Evolutionary conservation across 2,888 invertebrate species (phyloP), one percentile per base, ranked within the genome.

Genomic region (Myathropa florea): DNA sequence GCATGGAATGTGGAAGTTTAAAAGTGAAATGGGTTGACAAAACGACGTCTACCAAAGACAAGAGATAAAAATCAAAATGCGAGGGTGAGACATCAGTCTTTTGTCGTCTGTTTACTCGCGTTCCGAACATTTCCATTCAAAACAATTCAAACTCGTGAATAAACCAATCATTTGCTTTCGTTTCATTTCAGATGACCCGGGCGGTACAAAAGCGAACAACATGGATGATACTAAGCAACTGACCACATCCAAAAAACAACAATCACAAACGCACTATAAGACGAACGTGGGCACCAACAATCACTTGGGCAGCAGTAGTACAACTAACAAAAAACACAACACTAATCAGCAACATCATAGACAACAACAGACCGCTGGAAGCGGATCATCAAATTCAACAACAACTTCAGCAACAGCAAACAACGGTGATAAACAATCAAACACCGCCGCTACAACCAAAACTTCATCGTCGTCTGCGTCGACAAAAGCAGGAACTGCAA

Each of bases 141-240:
- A 70, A 21, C 26, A 4, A 57, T 26, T 28, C 55, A 23, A 12
- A 6, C n/a, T n/a, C n/a, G n/a, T n/a, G 39, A 59, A 61, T 60
- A 23, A 76, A 14, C 21, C n/a, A 61, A 18, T 2, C 3, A 1
- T 63, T 28, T 2, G 64, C 65, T 14, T 63, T 78, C 88, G 70
- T 14, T 70, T 75, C 14, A 65, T 90, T 90, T 7, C 83, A 92
- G 92, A 92, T 92, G 92, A 91, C 90, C 90, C 91, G 88, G 90
- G 91, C 80, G 91, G 90, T 75, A 90, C 90, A 89, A 88, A 82
- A 78, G 36, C 83, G 65, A 89, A 88, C 90, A 92, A 90, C 88
- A 92, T 92, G 92, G 91, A 92, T 90, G 90, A 90, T 89, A 90
- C 90, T 89, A 90, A 89, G 73, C 87, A 86, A 83, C 60, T 86